Evolutionary conservation across 2,888 invertebrate species (phyloP).

Genomic region (Drosophila quinaria): DNA sequence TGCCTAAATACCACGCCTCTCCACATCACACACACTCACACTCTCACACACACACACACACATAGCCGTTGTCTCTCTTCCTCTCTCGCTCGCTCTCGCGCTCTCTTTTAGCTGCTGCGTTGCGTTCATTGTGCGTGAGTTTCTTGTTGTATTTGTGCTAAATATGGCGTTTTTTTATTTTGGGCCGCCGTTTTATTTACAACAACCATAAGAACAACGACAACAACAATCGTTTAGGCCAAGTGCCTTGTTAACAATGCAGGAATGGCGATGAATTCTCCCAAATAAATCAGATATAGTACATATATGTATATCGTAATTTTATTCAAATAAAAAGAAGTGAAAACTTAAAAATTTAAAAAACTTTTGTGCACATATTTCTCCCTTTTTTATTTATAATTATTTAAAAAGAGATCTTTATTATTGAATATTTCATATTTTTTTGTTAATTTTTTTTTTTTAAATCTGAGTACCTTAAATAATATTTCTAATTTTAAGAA

Average conservation of each 20-base stretch:
- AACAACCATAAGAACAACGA: neutral
- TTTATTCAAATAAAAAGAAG: neutral
- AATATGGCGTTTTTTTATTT: conserved; percentile 68
- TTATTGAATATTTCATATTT: too few relatives aligned
- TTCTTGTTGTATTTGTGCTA: conserved; percentile 46
- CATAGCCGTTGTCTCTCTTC: conserved; percentile 33
- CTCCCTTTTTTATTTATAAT: too few relatives aligned
- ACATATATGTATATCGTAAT: too few relatives aligned
- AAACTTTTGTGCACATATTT: too few relatives aligned
- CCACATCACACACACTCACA: conserved; percentile 32
- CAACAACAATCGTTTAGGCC: conserved; percentile 15
- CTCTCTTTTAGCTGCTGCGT: conserved; percentile 22
- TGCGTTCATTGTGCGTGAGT: conserved; percentile 32
- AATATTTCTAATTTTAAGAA: too few relatives aligned
- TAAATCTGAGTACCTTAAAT: too few relatives aligned
- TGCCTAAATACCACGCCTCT: conserved; percentile 75
- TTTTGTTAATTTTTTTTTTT: too few relatives aligned
- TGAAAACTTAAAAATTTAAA: neutral
- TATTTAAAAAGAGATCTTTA: too few relatives aligned
- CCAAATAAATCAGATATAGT: neutral
- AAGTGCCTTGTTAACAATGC: conserved; percentile 28
- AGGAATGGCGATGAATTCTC: neutral
- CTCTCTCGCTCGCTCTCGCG: conserved; percentile 29
- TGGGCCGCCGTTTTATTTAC: conserved; percentile 11
- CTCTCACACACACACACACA: conserved; percentile 27